Evolutionary conservation across 2,888 invertebrate species (phyloP).

Genomic region (Philopedon plagiatum): DNA sequence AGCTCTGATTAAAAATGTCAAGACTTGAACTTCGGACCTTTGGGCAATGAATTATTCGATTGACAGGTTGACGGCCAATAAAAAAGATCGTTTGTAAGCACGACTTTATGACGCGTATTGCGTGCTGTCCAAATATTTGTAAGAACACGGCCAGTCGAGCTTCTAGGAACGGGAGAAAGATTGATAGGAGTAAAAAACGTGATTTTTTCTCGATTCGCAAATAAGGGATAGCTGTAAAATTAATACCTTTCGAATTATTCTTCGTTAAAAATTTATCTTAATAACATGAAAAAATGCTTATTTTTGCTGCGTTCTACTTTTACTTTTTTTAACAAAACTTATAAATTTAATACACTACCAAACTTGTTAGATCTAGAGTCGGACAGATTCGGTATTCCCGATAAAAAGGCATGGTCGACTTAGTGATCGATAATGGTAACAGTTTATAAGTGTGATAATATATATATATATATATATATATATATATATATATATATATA

Average conservation of each 20-base stretch:
- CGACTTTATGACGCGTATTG: slow-evolving; percentile 59
- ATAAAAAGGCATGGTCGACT: no score
- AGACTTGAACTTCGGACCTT: slow-evolving; percentile 50
- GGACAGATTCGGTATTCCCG: no score
- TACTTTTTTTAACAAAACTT: no score
- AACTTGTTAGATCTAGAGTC: no score
- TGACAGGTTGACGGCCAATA: slow-evolving; percentile 66
- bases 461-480: no score
- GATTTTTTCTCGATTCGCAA: slow-evolving; percentile 15
- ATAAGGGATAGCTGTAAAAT: neutral
- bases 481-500: no score
- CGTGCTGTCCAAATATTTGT: slow-evolving; percentile 44
- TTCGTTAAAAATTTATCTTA: neutral
- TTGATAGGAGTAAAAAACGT: slow-evolving; percentile 24
- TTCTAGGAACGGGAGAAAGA: slow-evolving; percentile 31
- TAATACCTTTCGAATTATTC: neutral
- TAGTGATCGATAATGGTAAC: no score
- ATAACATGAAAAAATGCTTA: neutral
- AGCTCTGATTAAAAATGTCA: slow-evolving; percentile 6
- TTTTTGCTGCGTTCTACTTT: no score
- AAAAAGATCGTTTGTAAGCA: slow-evolving; percentile 62
- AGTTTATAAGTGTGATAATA: no score
- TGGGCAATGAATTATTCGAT: slow-evolving; percentile 63
- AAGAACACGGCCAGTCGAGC: slow-evolving; percentile 17
- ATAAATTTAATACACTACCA: no score